A percentile compares a stretch with the other conserved stretches of the same genome.
Conservation (phyloP, 2,113 vertebrate genomes). For the Galemys pyrenaicus region DNA sequence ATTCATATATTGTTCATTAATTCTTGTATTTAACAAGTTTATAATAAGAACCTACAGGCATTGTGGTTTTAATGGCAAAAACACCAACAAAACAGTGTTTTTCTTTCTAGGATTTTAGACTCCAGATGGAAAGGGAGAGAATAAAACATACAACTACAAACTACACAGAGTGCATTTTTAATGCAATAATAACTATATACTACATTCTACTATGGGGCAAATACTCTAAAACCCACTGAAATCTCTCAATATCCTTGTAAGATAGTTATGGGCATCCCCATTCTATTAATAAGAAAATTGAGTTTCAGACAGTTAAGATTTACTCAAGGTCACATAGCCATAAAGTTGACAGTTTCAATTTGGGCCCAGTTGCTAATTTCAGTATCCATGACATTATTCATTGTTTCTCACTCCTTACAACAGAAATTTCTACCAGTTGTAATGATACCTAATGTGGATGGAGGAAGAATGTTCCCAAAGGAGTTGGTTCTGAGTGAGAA, state of each 20-base stretch:
- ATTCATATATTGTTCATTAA: slow-evolving; percentile 35
- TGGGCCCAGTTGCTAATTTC: background rate
- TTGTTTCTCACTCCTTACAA: background rate
- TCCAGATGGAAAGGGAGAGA: background rate
- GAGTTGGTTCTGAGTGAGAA: background rate
- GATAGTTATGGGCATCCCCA: background rate
- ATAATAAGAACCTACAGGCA: background rate
- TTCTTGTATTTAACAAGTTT: slow-evolving; percentile 40
- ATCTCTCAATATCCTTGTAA: background rate
- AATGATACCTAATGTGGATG: background rate
- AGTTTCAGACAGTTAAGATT: background rate
- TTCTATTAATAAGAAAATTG: slow-evolving; percentile 25
- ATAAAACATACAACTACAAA: background rate
- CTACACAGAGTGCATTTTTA: background rate
- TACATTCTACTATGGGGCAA: background rate
- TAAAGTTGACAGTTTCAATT: background rate
- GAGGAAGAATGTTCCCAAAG: background rate
- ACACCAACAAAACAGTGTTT: background rate
- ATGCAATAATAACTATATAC: background rate
- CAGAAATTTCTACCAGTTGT: background rate
- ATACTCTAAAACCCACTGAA: background rate
- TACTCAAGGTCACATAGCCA: background rate
- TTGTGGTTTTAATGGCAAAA: background rate
- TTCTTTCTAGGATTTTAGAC: background rate
- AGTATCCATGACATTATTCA: background rate